Evolutionary conservation across 2,888 invertebrate genomes (phyloP), one percentile per base, ranked within the genome.

Genomic region (Scrobipalpa atriplicella): DNA sequence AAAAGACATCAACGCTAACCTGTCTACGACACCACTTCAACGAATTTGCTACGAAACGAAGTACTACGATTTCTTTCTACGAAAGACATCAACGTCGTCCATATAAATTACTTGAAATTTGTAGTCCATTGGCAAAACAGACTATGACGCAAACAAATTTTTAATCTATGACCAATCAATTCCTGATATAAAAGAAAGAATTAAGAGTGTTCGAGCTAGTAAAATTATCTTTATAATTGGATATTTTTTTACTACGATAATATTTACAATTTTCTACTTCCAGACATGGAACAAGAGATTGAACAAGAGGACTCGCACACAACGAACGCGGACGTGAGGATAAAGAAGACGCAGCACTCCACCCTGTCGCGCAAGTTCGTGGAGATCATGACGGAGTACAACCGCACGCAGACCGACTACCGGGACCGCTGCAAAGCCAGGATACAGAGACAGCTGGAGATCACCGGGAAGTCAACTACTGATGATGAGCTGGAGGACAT

Each of bases 361-460:
- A 99, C 99, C 78, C 94, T 99, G 85, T 99, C 99, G 79, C 96
- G 99, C 88, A 99, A 99, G 94, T 99, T 99, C 92, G 99, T 99
- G 79, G 99, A 99, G 93, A 99, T 99, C 81, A 99, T 99, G 99
- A 99, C 99, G 82, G 99, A 99, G 94, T 99, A 99, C 94, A 99
- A 99, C 94, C 96, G 99, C 91, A 99, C 99, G 87, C 99, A 99
- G 94, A 99, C 99, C 82, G 99, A 99, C 94, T 99, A 99, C 94
- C 95, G 99, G 93, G 99, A 99, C 92, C 95, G 99, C 82, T 99
- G 99, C 96, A 99, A 99, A 95, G 99, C 97, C 72, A 96, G 99
- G 94, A 99, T 99, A 96, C 90, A 89, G 74, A 95, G 99, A 91
- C 99, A 99, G 94, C 94, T 99, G 84, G 99, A 99, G 95, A 99